Evolutionary conservation across 2,113 vertebrate species (phyloP), one percentile per base, ranked within the genome.

Genomic region (Theristicus caerulescens): DNA sequence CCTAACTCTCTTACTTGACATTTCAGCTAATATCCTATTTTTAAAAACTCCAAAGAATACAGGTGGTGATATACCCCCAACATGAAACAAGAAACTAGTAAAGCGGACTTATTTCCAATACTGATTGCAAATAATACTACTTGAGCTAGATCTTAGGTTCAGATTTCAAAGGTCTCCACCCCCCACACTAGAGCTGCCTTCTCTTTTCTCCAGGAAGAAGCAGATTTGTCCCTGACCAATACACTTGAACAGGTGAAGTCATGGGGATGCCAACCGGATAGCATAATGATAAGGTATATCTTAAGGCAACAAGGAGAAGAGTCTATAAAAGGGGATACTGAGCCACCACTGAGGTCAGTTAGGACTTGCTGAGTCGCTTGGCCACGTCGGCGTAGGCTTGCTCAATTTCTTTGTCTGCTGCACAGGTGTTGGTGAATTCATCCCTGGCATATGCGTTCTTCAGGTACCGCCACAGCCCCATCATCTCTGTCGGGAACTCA

Each of bases 381-480:
- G 99, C 99, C 91, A 99, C 99, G 0, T 99, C 99, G 16, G 98
- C 98, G 4, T 99, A 99, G 93, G 99, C 99, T 62, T 97, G 96
- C 97, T 99, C 99, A 1, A 99, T 99, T 95, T 99, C 99, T 5
- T 95, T 85, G 97, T 99, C 99, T 0, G 99, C 99, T 0, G 99
- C 99, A 16, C 99, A 99, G 80, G 99, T 99, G 98, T 99, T 99
- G 98, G 98, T 99, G 98, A 99, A 99, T 79, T 99, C 99, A 1
- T 99, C 99, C 15, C 98, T 98, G 13, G 97, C 94, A 2, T 99
- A 99, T 6, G 99, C 99, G 0, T 98, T 99, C 94, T 99, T 99
- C 97, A 99, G 98, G 86, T 99, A 99, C 57, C 98, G 97, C 99
- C 99, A 99, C 91, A 99, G 98, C 11, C 99, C 99, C 0, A 95